A percentile compares a stretch with the other conserved stretches of the same genome.
These are phyloP conservation scores for Magallana nippona DNA, from an alignment of 2,888 invertebrate species.

Conservation along the genomic window DNA sequence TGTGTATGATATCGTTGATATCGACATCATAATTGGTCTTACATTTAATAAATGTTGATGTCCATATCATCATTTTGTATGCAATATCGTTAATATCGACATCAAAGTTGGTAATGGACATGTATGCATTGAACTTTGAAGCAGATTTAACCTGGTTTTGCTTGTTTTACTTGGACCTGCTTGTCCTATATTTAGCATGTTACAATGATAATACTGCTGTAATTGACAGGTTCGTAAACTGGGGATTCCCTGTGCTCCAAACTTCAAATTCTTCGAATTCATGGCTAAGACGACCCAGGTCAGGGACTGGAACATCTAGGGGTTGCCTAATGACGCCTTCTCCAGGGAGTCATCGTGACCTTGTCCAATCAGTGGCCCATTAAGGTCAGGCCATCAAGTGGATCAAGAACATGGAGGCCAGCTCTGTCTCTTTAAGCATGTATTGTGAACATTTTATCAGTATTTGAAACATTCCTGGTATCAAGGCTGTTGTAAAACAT, in stretches of 20 bases:
- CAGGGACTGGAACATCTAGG: slow-evolving; percentile 93
- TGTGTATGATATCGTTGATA: no score
- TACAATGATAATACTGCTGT: not conserved
- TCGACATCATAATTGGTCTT: no score
- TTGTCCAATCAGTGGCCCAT: slow-evolving; percentile 90
- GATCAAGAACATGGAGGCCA: slow-evolving; percentile 88
- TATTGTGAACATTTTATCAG: not conserved
- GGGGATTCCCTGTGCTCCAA: slow-evolving; percentile 85
- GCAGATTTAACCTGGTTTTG: no score
- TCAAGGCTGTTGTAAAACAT: no score
- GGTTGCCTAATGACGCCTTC: slow-evolving; percentile 92
- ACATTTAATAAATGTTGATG: no score
- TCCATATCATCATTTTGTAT: no score
- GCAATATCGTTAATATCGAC: no score
- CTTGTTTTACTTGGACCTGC: no score
- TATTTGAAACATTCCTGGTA: no score
- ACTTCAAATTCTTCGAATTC: slow-evolving; percentile 87
- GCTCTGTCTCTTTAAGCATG: not conserved
- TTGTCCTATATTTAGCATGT: no score
- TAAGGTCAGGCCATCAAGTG: slow-evolving; percentile 94
- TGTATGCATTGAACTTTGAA: no score
- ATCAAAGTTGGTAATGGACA: no score
- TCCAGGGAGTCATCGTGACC: slow-evolving; percentile 92
- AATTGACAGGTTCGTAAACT: slow-evolving; percentile 82
- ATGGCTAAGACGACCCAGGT: slow-evolving; percentile 89